Percentiles rank a stretch among this genome's conserved stretches.
Conservation (phyloP, 1,140 invertebrate genomes). For the Musca domestica region DNA sequence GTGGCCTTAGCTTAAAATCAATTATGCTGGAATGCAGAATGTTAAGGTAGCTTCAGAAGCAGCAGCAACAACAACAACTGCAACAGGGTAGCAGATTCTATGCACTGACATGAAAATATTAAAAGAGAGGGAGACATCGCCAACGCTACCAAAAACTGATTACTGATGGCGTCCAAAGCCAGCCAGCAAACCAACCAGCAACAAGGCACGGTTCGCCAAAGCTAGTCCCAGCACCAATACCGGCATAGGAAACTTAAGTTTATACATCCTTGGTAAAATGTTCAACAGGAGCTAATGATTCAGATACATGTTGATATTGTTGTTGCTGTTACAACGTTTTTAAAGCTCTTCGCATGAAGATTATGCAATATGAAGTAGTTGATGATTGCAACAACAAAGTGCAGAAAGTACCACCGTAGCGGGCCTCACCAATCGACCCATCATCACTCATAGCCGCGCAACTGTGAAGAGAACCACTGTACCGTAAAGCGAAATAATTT, state of each 20-base stretch:
- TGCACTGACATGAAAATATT: slow-evolving; percentile 4
- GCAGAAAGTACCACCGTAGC: no score
- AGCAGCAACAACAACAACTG: not conserved
- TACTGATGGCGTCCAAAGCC: not conserved
- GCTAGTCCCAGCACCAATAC: no score
- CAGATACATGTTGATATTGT: not conserved
- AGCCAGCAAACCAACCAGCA: not conserved
- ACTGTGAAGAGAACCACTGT: no score
- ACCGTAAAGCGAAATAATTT: no score
- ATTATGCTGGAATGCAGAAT: slow-evolving; percentile 54
- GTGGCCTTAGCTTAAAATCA: slow-evolving; percentile 52
- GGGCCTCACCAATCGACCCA: not conserved
- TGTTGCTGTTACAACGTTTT: not conserved
- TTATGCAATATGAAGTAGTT: slow-evolving; percentile 10
- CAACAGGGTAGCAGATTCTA: not conserved
- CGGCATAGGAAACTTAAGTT: no score
- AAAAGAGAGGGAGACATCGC: not conserved
- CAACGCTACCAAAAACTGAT: not conserved
- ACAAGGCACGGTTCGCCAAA: no score
- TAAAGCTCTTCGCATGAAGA: slow-evolving; percentile 1
- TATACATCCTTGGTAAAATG: not conserved
- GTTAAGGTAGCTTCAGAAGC: slow-evolving; percentile 26
- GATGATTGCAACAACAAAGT: not conserved
- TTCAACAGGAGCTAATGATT: slow-evolving; percentile 18
- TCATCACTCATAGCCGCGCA: not conserved